These are phyloP conservation scores for Neocrepidodera transversa DNA, from an alignment of 2,888 invertebrate species.

Conservation along the genomic window DNA sequence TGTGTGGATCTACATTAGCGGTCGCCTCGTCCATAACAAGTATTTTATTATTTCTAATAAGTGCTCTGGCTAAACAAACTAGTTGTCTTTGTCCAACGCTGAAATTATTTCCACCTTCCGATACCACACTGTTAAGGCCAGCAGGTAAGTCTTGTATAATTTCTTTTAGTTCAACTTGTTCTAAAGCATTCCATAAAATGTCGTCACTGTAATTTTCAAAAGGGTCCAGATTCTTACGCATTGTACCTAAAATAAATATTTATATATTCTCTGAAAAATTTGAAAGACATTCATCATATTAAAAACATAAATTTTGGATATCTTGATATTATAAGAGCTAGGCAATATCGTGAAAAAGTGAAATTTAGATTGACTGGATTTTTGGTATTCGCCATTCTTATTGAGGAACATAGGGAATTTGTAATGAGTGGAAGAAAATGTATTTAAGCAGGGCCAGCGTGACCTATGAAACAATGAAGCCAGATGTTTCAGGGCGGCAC, in stretches of 20 bases:
- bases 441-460: too few species aligned
- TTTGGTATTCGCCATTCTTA: too few species aligned
- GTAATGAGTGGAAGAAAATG: too few species aligned
- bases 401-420: too few species aligned
- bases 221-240: conserved; percentile 60
- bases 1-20: conserved; percentile 82
- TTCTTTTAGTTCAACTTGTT: conserved; percentile 58
- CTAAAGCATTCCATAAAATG: conserved; percentile 49
- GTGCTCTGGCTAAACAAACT: conserved; percentile 73
- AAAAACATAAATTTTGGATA: too few species aligned
- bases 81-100: conserved; percentile 61
- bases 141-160: conserved; percentile 69
- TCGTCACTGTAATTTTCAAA: conserved; percentile 52
- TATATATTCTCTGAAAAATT: too few species aligned
- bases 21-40: conserved; percentile 75
- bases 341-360: too few species aligned
- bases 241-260: conserved; percentile 58
- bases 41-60: conserved; percentile 61
- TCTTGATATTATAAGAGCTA: too few species aligned
- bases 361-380: too few species aligned
- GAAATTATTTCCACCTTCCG: conserved; percentile 69
- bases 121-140: conserved; percentile 52
- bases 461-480: too few species aligned
- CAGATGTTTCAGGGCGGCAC: too few species aligned
- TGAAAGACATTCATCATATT: too few species aligned